Evolutionary conservation across 2,888 invertebrate genomes (phyloP), one percentile per base, ranked within the genome.

Genomic region (Epistrophe eligans): DNA sequence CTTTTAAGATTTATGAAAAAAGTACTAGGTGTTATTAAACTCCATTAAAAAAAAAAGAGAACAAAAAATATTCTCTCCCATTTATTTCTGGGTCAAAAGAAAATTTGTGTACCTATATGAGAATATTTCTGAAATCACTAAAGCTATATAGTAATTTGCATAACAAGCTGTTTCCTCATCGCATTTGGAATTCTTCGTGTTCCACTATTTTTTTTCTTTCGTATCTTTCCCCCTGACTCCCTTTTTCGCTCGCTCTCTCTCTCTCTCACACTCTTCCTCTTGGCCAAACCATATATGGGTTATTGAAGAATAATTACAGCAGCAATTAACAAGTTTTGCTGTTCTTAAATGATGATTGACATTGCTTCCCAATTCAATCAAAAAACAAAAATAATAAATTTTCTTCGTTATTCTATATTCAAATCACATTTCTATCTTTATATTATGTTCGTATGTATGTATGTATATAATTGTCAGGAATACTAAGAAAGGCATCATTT

Each of bases 271-370:
- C 3, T 19, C 9, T 35, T 35, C 60, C 24, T 57, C 52, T 48
- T 52, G 48, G 24, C 67, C 19, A 52, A 50, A 50, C 67, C 43
- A 62, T 74, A 85, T 74, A 70, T 85, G 50, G 82, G 85, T 85
- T 85, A 76, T 71, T 74, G 82, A 72, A 45, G 57, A 58, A 64
- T 74, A 82, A 85, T 85, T 82, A 77, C 70, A 60, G 19, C 62
- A 62, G 43, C 70, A 83, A 64, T 73, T 74, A 79, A 71, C 40
- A 62, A 43, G 60, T 74, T 62, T 38, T 38, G 38, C 19, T 48
- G 19, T 45, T 77, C 58, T 24, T 58, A 66, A 84, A 84, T 67
- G 60, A 81, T 81, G 84, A 84, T 73, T 84, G 81, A 72, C 84
- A 84, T 64, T 57, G 38, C 74, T 28, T 71, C 57, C 45, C 58